These are phyloP conservation scores for Leptinotarsa haldemani DNA, from an alignment of 2,888 invertebrate genomes.

Conservation along the genomic window DNA sequence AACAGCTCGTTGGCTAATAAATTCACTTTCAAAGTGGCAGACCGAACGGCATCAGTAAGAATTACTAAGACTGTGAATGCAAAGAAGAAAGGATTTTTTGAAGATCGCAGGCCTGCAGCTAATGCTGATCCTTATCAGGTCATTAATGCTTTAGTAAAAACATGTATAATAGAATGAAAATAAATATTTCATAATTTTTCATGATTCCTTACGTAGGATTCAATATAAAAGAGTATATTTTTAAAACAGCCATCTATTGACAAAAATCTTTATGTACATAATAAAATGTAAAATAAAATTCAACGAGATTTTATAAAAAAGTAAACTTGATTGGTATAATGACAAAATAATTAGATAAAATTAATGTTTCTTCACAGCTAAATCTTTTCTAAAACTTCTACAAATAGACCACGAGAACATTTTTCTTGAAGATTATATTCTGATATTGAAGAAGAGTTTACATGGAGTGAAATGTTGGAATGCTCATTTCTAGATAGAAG, in stretches of 20 bases:
- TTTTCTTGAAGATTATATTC: neutral
- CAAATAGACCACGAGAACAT: neutral
- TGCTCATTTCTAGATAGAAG: neutral
- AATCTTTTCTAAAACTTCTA: conserved; percentile 1
- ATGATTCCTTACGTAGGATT: neutral
- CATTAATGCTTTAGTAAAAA: conserved; percentile 82
- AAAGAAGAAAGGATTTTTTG: conserved; percentile 90
- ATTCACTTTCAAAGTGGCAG: conserved; percentile 89
- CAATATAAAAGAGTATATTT: neutral
- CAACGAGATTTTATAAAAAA: neutral
- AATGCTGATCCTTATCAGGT: conserved; percentile 93
- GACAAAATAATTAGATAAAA: conserved; percentile 6
- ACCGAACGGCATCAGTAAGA: conserved; percentile 91
- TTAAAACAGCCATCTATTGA: conserved; percentile 22
- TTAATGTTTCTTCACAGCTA: conserved; percentile 12
- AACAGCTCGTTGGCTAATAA: conserved; percentile 96
- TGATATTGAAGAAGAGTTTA: neutral
- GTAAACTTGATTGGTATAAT: conserved; percentile 16
- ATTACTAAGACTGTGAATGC: conserved; percentile 90
- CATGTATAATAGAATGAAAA: conserved; percentile 62
- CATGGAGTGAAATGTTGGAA: conserved; percentile 4
- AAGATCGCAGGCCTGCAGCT: conserved; percentile 91
- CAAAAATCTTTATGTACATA: conserved; percentile 23
- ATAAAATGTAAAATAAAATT: conserved; percentile 14
- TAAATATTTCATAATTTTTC: neutral